Conservation (phyloP, 2,888 invertebrate genomes). For the Drosophila cognata region DNA sequence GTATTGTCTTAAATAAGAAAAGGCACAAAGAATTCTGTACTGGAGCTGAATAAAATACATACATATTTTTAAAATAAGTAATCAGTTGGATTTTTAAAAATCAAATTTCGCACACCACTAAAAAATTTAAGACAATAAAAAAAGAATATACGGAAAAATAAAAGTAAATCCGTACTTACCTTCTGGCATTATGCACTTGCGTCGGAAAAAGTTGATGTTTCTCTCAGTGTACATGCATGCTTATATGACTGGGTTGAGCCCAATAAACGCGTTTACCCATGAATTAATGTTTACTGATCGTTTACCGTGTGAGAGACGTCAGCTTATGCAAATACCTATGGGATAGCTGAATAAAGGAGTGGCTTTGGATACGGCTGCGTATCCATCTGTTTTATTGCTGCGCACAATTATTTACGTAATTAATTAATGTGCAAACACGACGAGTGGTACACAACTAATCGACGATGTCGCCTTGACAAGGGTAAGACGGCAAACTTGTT, state of each 20-base stretch:
- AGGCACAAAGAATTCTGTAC: too few species aligned
- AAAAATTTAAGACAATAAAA: too few species aligned
- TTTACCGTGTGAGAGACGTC: conserved; percentile 2
- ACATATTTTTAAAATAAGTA: too few species aligned
- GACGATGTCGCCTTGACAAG: conserved; percentile 1
- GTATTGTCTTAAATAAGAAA: too few species aligned
- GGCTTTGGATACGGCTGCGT: not conserved
- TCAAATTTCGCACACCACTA: too few species aligned
- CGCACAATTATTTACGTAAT: conserved; percentile 57
- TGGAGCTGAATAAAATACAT: too few species aligned
- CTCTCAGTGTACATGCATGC: not conserved
- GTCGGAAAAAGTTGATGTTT: not conserved
- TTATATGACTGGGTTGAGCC: not conserved
- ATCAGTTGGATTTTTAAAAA: too few species aligned
- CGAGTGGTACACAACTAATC: conserved; percentile 4
- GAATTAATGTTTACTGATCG: conserved; percentile 39
- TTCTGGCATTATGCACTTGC: not conserved
- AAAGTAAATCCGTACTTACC: not conserved
- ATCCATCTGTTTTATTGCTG: conserved; percentile 35
- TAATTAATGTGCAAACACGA: conserved; percentile 42
- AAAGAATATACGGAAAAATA: not conserved
- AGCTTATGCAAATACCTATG: conserved; percentile 11
- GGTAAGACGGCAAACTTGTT: conserved; percentile 17
- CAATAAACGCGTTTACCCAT: conserved; percentile 1
- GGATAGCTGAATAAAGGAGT: conserved; percentile 15